Base-by-base conservation (phyloP, 30 jellyfish, hydroid and myxozoan genomes). In the Clytia hemisphaerica region DNA sequence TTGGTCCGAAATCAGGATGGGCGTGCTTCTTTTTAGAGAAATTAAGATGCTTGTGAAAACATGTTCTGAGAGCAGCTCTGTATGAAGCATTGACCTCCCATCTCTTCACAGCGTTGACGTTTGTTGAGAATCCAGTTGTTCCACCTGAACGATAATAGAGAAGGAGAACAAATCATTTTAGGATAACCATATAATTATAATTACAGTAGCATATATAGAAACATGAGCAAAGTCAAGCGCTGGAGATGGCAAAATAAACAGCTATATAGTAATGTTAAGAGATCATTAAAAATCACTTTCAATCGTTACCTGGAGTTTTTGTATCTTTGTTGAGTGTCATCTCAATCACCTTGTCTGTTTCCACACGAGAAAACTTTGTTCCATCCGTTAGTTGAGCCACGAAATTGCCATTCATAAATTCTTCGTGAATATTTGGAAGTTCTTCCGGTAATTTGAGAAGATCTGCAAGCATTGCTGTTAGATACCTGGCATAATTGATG, bases 1-100 rank as follows among this genome's bases (percentile, higher is more conserved):
- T 30, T 18, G 76, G 76, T 10, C 34, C 18, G 19, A 63, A 37
- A 37, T 63, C 76, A 30, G 31, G 24, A 31, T 63, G 76, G 30
- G 12, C 37, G 29, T 63, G 71, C 29, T 7, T 37, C 38, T 63
- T 71, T 4, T 71, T 28, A 7, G 32, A n/a, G 71, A 30, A 63
- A 14, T 63, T 24, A 24, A 63, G 60, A 24, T 36, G n/a, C 29
- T 63, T 28, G n/a, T 63, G 76, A 30, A 63, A 40, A 35, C 70
- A 33, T 33, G 69, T 63, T 29, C 76, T 22, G 36, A 63, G 29
- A 6, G 76, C 18, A 30, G 72, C 76, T 63, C 76, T 63, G 60
- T 63, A 63, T 10, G 69, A 19, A 18, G 76, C 76, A 63, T 63
- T 63, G 38, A 63, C 29, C n/a, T 63, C 60, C 76, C 76, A 63